Evolutionary conservation across 2,113 vertebrate species (phyloP), one percentile per base, ranked within the genome.

Genomic region (Gasterosteus nipponicus): DNA sequence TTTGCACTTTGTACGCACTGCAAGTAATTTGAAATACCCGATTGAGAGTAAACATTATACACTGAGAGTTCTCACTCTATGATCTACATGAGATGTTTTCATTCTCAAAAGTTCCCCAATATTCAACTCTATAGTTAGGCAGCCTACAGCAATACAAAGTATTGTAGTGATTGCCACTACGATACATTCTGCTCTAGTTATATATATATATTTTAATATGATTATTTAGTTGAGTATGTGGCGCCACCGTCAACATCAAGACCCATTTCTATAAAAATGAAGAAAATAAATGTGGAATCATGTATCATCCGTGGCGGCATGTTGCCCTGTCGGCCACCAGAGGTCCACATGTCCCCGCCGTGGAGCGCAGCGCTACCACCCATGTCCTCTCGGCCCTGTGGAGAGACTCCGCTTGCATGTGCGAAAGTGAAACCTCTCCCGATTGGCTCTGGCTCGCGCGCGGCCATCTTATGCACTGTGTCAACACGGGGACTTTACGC

Each of bases 381-480:
- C 73, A 39, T 75, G 86, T 87, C 78, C 68, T 65, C 81, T 83
- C 78, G 74, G 83, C 81, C 7, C 6, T 1, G 78, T 82, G 76
- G 33, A 82, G 73, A 75, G 53, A 70, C 81, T 86, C 74, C 26
- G 68, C 74, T 46, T 83, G 83, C 84, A 86, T 89, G 81, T 84
- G 85, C 84, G 44, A 47, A 92, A 87, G 91, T 93, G 90, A 95
- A 88, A 80, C 86, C 82, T 82, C 73, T 73, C 80, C 84, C 46
- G 92, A 94, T 94, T 94, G 93, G 94, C 92, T 92, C 82, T 64
- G 61, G 73, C 78, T 56, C 10, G 60, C 41, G 83, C 90, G 90
- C 93, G 92, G 94, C 94, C 94, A 95, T 95, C 91, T 95, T 95
- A 92, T 93, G 90, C 68, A 78, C 76, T 83, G 79, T 88, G 77